A percentile compares a stretch with the other conserved stretches of the same genome.
Conservation (phyloP, 2,888 invertebrate species). For the Caenorhabditis sp. region DNA sequence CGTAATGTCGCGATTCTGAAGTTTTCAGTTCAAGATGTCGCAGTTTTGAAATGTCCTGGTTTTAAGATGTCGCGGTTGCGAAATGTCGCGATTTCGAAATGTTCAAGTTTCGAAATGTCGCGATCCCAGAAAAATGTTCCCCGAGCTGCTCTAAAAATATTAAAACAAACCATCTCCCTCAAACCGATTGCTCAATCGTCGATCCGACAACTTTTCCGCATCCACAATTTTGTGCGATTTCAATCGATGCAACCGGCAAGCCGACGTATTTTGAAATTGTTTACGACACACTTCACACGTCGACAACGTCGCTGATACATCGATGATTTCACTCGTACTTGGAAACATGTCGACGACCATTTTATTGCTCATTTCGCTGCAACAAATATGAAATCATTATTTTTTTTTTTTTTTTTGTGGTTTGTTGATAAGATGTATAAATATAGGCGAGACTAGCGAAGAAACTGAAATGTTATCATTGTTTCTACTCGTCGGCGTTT, state of each 20-base stretch:
- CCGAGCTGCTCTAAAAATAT: too few relatives aligned
- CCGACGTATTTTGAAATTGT: conserved; percentile 17
- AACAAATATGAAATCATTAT: neutral
- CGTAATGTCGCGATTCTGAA: too few relatives aligned
- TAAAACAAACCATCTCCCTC: neutral
- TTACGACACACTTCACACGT: conserved; percentile 13
- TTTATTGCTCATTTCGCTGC: neutral
- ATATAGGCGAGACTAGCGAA: neutral
- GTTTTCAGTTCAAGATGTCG: too few relatives aligned
- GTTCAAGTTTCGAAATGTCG: too few relatives aligned
- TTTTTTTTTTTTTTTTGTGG: too few relatives aligned
- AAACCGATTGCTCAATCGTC: conserved; percentile 9
- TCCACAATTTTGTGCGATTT: conserved; percentile 19
- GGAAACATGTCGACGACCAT: conserved; percentile 11
- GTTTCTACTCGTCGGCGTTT: neutral
- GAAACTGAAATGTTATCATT: neutral
- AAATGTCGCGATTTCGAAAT: too few relatives aligned
- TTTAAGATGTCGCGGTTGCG: too few relatives aligned
- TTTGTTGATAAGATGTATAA: neutral
- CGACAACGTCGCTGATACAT: neutral
- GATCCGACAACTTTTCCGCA: conserved; percentile 7
- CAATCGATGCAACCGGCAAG: conserved; percentile 35
- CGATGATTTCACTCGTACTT: conserved; percentile 19
- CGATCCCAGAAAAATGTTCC: too few relatives aligned
- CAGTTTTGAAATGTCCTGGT: too few relatives aligned